These are phyloP conservation scores for Drosophila mettleri DNA, from an alignment of 2,888 invertebrate species.

Conservation along the genomic window DNA sequence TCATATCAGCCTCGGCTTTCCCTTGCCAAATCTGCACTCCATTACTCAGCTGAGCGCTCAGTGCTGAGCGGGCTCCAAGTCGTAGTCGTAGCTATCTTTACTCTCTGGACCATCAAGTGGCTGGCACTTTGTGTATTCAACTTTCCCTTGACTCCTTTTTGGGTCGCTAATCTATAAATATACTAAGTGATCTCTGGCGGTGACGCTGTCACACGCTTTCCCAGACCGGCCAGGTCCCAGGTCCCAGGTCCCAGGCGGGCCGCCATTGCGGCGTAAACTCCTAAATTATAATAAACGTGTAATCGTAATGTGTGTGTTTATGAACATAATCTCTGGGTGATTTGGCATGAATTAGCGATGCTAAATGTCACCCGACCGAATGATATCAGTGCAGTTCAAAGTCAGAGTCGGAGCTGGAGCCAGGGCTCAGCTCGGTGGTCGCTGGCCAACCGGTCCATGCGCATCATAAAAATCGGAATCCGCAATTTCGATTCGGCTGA, in stretches of 20 bases:
- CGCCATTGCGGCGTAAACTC: constrained; percentile 55
- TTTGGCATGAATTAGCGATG: constrained; percentile 81
- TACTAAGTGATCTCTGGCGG: constrained; percentile 50
- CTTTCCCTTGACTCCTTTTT: constrained; percentile 53
- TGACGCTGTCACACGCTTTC: constrained; percentile 52
- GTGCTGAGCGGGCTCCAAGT: not conserved
- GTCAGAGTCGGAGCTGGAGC: not conserved
- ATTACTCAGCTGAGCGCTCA: constrained; percentile 14
- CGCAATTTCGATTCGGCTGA: constrained; percentile 44
- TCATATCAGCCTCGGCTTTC: constrained; percentile 28
- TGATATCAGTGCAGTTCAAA: constrained; percentile 65
- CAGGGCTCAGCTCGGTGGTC: constrained; percentile 22
- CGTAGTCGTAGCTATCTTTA: constrained; percentile 48
- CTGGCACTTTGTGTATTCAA: constrained; percentile 32
- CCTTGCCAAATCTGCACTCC: constrained; percentile 37
- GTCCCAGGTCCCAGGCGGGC: not conserved
- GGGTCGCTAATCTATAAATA: constrained; percentile 51
- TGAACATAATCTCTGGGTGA: constrained; percentile 81
- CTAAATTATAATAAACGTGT: constrained; percentile 84
- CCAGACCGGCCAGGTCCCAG: constrained; percentile 17
- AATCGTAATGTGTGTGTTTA: constrained; percentile 83
- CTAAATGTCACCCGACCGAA: constrained; percentile 77
- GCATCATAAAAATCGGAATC: constrained; percentile 56
- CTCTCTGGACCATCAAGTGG: constrained; percentile 16
- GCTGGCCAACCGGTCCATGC: constrained; percentile 55